Conservation (phyloP, 2,113 vertebrate genomes). For the Oenanthe oenanthe region DNA sequence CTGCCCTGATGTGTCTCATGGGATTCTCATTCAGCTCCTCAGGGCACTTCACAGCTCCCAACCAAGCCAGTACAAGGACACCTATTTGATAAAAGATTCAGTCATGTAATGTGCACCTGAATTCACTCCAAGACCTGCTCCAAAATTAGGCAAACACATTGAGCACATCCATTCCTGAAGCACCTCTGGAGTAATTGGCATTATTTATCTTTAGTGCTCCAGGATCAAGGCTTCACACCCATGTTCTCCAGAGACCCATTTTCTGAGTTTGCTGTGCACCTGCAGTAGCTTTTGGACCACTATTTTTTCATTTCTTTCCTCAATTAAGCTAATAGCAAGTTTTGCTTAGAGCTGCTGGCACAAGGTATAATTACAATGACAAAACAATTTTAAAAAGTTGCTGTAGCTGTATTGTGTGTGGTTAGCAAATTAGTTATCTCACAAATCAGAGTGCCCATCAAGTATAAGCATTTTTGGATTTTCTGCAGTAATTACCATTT, state of each 20-base stretch:
- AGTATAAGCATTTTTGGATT: neutral
- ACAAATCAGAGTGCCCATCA: neutral
- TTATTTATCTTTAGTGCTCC: neutral
- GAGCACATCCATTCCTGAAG: neutral
- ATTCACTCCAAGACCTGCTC: neutral
- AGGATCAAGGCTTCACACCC: neutral
- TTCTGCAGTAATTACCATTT: neutral
- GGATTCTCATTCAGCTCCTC: neutral
- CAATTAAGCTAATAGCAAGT: conserved; percentile 59
- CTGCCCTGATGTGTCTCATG: rapidly evolving
- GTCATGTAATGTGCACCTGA: rapidly evolving
- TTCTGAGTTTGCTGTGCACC: neutral
- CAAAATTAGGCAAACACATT: neutral
- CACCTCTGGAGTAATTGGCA: neutral
- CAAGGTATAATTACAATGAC: conserved; percentile 38
- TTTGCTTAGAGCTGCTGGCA: conserved; percentile 26
- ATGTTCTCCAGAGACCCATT: neutral
- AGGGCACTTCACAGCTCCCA: neutral
- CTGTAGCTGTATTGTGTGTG: neutral
- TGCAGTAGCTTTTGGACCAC: neutral
- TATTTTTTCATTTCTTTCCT: neutral
- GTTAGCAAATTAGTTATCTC: conserved; percentile 14
- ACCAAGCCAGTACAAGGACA: rapidly evolving
- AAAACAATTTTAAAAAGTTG: conserved; percentile 36
- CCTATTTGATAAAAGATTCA: neutral